phyloP scores from a whole-genome alignment of 2,888 invertebrate genomes.

The Scaptomyza parva region DNA sequence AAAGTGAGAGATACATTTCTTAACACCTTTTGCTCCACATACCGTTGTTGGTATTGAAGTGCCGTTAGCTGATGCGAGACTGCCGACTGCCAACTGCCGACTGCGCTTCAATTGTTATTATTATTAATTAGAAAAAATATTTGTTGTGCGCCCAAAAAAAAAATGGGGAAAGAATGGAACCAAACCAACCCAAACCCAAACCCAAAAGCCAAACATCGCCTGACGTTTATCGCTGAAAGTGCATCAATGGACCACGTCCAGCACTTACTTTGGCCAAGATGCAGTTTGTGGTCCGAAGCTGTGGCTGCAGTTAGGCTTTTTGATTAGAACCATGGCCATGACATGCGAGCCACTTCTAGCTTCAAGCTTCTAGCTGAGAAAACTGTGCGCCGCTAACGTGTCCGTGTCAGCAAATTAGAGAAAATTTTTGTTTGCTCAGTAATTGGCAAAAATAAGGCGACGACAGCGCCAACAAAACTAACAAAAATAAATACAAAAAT shows the following conservation, averaged over 20 bases:
- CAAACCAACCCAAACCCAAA: slow-evolving; percentile 21
- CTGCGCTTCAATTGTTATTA: slow-evolving; percentile 78
- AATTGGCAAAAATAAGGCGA: slow-evolving; percentile 59
- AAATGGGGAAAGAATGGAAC: slow-evolving; percentile 26
- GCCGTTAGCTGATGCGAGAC: slow-evolving; percentile 61
- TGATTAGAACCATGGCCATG: slow-evolving; percentile 74
- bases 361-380: slow-evolving; percentile 13
- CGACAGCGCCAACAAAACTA: slow-evolving; percentile 11
- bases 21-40: slow-evolving; percentile 67
- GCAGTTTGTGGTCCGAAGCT: slow-evolving; percentile 23
- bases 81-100: slow-evolving; percentile 28
- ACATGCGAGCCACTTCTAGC: slow-evolving; percentile 61
- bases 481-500: background rate
- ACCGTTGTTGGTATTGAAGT: slow-evolving; percentile 52
- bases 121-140: slow-evolving; percentile 82
- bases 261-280: slow-evolving; percentile 2
- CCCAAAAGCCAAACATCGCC: slow-evolving; percentile 63
- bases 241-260: slow-evolving; percentile 65
- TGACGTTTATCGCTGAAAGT: slow-evolving; percentile 76
- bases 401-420: slow-evolving; percentile 78
- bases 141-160: slow-evolving; percentile 61
- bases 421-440: slow-evolving; percentile 73
- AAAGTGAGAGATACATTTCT: slow-evolving; percentile 48
- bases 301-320: slow-evolving; percentile 26
- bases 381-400: slow-evolving; percentile 37